Conservation (phyloP, 2,797 vertebrate species). For the Philypnodon macrostomus region DNA sequence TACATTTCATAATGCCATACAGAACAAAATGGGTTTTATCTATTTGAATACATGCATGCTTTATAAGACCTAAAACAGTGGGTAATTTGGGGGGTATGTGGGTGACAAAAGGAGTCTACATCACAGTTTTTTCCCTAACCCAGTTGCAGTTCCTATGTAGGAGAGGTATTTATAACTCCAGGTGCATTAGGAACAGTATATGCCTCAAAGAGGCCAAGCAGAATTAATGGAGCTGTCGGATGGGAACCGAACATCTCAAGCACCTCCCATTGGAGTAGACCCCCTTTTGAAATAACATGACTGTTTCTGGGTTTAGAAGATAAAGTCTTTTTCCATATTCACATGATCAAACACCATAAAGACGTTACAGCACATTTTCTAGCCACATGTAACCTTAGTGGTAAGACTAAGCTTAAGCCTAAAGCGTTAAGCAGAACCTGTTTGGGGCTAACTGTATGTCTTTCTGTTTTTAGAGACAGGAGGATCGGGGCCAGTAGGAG, state of each 20-base stretch:
- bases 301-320: conserved; percentile 26
- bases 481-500: conserved; percentile 78
- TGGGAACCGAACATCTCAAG: conserved; percentile 35
- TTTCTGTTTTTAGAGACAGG: conserved; percentile 75
- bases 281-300: conserved; percentile 52
- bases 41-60: too few relatives aligned
- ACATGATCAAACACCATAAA: background rate
- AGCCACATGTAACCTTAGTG: conserved; percentile 14
- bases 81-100: conserved; percentile 35
- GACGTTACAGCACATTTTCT: conserved; percentile 4
- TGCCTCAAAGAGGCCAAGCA: conserved; percentile 52
- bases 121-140: conserved; percentile 61
- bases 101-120: conserved; percentile 31
- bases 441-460: conserved; percentile 26
- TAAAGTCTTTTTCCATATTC: conserved; percentile 6
- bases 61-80: conserved; percentile 23
- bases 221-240: conserved; percentile 70
- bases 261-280: conserved; percentile 60
- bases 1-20: background rate
- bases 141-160: conserved; percentile 69
- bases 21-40: background rate
- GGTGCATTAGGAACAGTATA: conserved; percentile 65
- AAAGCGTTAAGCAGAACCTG: conserved; percentile 1
- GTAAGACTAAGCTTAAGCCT: too few relatives aligned
- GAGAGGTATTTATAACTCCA: conserved; percentile 79